Evolutionary conservation across 2,888 invertebrate species (phyloP).

Genomic region (Busseola fusca): DNA sequence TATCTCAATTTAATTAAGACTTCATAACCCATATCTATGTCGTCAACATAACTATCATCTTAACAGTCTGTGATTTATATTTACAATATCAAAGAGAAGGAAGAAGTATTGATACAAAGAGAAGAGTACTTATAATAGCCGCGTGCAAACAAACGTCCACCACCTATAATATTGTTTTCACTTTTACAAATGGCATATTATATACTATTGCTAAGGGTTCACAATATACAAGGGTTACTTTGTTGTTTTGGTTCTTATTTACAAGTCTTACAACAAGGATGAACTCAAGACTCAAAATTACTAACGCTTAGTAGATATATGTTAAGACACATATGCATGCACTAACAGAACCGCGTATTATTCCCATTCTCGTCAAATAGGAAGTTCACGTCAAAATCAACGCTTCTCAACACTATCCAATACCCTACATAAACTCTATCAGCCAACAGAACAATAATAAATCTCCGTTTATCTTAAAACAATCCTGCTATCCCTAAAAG

Average conservation of each 20-base stretch:
- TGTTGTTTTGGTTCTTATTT: conserved; percentile 67
- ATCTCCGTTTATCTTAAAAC: conserved; percentile 52
- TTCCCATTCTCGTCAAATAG: conserved; percentile 32
- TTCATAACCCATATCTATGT: conserved; percentile 83
- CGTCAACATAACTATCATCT: conserved; percentile 77
- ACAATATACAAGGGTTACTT: conserved; percentile 70
- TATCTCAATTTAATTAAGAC: conserved; percentile 88
- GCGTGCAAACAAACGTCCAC: conserved; percentile 63
- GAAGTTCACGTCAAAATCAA: conserved; percentile 44
- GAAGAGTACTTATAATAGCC: conserved; percentile 66
- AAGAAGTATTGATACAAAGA: conserved; percentile 83
- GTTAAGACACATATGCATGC: conserved; percentile 67
- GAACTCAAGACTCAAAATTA: conserved; percentile 60
- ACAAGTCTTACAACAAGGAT: conserved; percentile 67
- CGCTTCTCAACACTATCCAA: conserved; percentile 53
- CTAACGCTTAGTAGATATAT: conserved; percentile 60
- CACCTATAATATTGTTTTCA: conserved; percentile 62
- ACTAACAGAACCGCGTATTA: conserved; percentile 61
- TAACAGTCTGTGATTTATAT: conserved; percentile 80
- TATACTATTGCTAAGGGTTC: conserved; percentile 69
- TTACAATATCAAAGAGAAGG: conserved; percentile 81
- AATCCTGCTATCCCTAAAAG: conserved; percentile 39
- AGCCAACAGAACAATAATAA: conserved; percentile 63
- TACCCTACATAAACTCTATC: conserved; percentile 58
- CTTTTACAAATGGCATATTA: conserved; percentile 71